Evolutionary conservation across 2,797 vertebrate genomes (phyloP).

Genomic region (Neosalanx taihuensis): DNA sequence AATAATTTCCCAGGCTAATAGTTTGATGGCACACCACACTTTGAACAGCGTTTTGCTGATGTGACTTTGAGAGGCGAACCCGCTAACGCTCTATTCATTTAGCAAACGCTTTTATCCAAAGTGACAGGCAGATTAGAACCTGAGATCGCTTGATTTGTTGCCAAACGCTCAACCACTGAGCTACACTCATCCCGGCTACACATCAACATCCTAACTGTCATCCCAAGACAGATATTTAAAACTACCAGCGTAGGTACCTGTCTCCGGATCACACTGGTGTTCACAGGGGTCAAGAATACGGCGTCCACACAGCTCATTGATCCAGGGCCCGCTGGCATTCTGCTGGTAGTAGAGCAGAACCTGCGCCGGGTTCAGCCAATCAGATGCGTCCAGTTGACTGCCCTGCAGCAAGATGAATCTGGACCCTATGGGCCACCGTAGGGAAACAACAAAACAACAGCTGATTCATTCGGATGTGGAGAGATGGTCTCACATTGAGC

Average conservation of each 20-base stretch:
- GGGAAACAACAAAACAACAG: not conserved
- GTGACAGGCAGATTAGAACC: too few relatives aligned
- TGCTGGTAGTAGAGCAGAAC: constrained; percentile 94
- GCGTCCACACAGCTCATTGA: constrained; percentile 90
- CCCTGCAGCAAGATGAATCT: constrained; percentile 95
- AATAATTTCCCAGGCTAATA: too few relatives aligned
- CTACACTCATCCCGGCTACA: not conserved
- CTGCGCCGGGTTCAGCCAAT: constrained; percentile 98
- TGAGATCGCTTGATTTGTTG: too few relatives aligned
- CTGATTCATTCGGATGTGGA: not conserved
- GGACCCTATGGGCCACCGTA: constrained; percentile 77
- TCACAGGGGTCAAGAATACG: constrained; percentile 95
- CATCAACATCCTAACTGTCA: not conserved
- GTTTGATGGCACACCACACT: too few relatives aligned
- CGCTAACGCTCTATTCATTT: too few relatives aligned
- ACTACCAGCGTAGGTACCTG: constrained; percentile 70
- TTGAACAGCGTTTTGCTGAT: too few relatives aligned
- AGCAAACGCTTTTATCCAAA: too few relatives aligned
- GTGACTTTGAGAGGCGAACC: too few relatives aligned
- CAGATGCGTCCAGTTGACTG: constrained; percentile 93
- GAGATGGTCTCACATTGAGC: not conserved
- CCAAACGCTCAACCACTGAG: too few relatives aligned
- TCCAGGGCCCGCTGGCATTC: constrained; percentile 97
- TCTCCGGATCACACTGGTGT: constrained; percentile 94
- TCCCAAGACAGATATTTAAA: constrained; percentile 1